Conservation (phyloP, 2,113 vertebrate species). For the Thomomys bottae region DNA sequence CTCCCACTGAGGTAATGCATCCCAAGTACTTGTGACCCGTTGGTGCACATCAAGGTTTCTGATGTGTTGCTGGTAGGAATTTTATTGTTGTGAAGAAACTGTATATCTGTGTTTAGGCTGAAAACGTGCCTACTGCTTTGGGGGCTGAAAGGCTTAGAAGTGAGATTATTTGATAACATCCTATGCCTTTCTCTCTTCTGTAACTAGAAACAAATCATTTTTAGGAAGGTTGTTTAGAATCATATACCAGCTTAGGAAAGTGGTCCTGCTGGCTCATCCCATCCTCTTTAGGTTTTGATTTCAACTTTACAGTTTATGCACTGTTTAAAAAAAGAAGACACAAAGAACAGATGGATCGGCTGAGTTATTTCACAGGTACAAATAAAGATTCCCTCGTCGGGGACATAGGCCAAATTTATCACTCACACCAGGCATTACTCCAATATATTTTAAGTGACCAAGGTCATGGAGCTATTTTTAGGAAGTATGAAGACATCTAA, state of each 20-base stretch:
- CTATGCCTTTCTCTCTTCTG: background rate
- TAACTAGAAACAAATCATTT: background rate
- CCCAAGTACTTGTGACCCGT: too few species aligned
- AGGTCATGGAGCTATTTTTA: conserved; percentile 61
- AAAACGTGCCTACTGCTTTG: background rate
- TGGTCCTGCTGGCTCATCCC: accelerated
- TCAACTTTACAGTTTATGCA: background rate
- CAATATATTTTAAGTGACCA: conserved; percentile 67
- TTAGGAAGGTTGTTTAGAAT: background rate
- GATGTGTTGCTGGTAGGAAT: background rate
- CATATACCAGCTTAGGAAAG: background rate
- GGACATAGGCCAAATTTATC: conserved; percentile 30
- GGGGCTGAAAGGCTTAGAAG: background rate
- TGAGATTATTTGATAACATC: background rate
- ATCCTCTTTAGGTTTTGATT: background rate
- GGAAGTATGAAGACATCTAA: conserved; percentile 48
- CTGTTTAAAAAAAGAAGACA: conserved; percentile 8
- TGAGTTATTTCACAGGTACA: conserved; percentile 42
- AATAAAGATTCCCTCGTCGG: conserved; percentile 32
- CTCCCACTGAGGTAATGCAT: background rate
- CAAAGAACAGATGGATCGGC: background rate
- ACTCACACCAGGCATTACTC: conserved; percentile 11
- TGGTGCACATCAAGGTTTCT: background rate
- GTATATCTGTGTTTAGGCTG: background rate
- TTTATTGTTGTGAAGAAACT: background rate